Evolutionary conservation across 92 coral and sea anemone genomes (phyloP).

Genomic region (Diadumene lineata): DNA sequence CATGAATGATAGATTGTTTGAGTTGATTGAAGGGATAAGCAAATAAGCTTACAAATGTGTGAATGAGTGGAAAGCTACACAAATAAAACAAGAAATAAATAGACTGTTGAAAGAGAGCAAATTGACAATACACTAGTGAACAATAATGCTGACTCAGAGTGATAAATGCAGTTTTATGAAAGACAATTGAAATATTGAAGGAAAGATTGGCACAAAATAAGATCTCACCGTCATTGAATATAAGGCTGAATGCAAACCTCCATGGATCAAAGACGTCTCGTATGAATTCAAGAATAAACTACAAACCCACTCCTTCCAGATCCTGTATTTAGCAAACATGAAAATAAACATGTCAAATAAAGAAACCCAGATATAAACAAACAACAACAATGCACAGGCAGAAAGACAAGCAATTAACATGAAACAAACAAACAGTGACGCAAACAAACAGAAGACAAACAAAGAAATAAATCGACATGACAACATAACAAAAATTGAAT

Average conservation of each 20-base stretch:
- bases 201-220: too few relatives aligned
- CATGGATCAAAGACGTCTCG: slow-evolving; percentile 63
- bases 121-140: too few relatives aligned
- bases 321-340: slow-evolving; percentile 26
- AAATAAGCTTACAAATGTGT: neutral
- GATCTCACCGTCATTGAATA: slow-evolving; percentile 75
- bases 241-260: slow-evolving; percentile 55
- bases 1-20: neutral
- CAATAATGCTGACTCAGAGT: too few relatives aligned
- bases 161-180: too few relatives aligned
- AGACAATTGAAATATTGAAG: too few relatives aligned
- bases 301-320: slow-evolving; percentile 92
- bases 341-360: neutral
- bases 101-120: neutral
- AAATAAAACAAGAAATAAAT: too few relatives aligned
- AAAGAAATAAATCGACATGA: neutral
- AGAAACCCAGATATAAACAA: neutral
- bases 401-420: too few relatives aligned
- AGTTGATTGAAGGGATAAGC: neutral
- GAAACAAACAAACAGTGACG: too few relatives aligned
- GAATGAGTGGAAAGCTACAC: neutral
- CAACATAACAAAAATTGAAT: neutral
- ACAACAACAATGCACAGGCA: too few relatives aligned
- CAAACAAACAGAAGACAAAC: too few relatives aligned
- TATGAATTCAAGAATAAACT: slow-evolving; percentile 67